Evolutionary conservation across 2,113 vertebrate genomes (phyloP).

Genomic region (Campylomormyrus tamandua): DNA sequence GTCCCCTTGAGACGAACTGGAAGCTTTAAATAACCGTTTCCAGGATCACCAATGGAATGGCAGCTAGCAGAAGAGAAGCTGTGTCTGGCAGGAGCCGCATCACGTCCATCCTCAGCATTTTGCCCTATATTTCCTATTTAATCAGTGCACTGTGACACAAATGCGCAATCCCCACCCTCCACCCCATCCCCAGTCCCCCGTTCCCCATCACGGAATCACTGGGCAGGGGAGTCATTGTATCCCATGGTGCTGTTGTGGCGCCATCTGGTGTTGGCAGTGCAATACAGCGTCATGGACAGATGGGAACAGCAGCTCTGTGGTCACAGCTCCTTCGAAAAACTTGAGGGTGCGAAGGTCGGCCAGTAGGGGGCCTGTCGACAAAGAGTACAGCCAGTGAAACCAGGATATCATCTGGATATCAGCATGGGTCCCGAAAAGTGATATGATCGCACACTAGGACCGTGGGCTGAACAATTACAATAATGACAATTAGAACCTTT

Average conservation of each 20-base stretch:
- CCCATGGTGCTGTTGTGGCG: background rate
- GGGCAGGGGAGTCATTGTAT: background rate
- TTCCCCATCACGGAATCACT: background rate
- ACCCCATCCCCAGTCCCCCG: background rate
- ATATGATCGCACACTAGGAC: background rate
- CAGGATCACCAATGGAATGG: background rate
- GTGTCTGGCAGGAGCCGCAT: background rate
- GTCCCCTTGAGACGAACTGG: background rate
- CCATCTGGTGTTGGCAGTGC: slow-evolving; percentile 51
- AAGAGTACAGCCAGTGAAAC: background rate
- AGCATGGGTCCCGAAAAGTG: background rate
- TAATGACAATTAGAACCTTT: background rate
- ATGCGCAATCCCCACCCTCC: background rate
- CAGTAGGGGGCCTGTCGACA: slow-evolving; percentile 63
- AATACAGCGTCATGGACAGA: slow-evolving; percentile 83
- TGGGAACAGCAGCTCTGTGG: slow-evolving; percentile 69
- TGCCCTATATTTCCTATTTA: background rate
- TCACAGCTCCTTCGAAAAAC: slow-evolving; percentile 69
- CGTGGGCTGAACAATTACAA: background rate
- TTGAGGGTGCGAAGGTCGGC: slow-evolving; percentile 66
- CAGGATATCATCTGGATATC: background rate
- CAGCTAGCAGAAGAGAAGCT: background rate
- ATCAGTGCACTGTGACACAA: background rate
- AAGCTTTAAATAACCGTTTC: background rate
- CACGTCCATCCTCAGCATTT: background rate